These are phyloP conservation scores for Drosophila flavopinicola DNA, from an alignment of 2,888 invertebrate species.

Conservation along the genomic window DNA sequence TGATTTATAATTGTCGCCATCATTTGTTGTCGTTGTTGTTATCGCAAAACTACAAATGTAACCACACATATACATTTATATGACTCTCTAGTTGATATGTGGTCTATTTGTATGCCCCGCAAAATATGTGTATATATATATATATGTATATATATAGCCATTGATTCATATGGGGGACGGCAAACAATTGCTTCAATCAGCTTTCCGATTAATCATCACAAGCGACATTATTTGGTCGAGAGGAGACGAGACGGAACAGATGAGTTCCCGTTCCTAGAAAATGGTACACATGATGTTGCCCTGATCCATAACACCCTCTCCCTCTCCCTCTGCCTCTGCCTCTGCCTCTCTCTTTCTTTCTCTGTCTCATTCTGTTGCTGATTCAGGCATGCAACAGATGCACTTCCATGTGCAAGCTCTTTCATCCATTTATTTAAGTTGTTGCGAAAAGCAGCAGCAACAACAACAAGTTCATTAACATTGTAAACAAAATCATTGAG, in stretches of 20 bases:
- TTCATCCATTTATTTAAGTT: slow-evolving; percentile 34
- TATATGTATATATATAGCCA: slow-evolving; percentile 3
- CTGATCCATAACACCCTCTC: not conserved
- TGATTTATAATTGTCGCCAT: slow-evolving; percentile 36
- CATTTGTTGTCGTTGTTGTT: slow-evolving; percentile 18
- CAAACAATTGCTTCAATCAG: slow-evolving; percentile 34
- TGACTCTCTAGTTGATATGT: slow-evolving; percentile 1
- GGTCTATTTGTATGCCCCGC: too few species aligned
- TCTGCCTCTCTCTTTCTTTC: not conserved
- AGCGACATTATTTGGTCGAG: slow-evolving; percentile 3
- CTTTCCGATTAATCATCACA: slow-evolving; percentile 52
- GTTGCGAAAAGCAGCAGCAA: slow-evolving; percentile 13
- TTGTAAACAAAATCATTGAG: slow-evolving; percentile 67
- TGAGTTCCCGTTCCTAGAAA: slow-evolving; percentile 29
- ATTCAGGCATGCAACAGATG: slow-evolving; percentile 24
- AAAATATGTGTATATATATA: not conserved
- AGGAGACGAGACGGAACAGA: not conserved
- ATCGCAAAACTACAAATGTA: slow-evolving; percentile 29
- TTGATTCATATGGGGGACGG: slow-evolving; percentile 39
- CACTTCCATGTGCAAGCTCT: slow-evolving; percentile 37
- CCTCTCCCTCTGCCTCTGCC: not conserved
- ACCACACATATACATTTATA: slow-evolving; percentile 6
- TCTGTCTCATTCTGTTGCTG: slow-evolving; percentile 1
- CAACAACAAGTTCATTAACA: slow-evolving; percentile 50
- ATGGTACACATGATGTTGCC: slow-evolving; percentile 6